Evolutionary conservation across 2,797 vertebrate genomes (phyloP).

Genomic region (Pangasius sanitwongsei): DNA sequence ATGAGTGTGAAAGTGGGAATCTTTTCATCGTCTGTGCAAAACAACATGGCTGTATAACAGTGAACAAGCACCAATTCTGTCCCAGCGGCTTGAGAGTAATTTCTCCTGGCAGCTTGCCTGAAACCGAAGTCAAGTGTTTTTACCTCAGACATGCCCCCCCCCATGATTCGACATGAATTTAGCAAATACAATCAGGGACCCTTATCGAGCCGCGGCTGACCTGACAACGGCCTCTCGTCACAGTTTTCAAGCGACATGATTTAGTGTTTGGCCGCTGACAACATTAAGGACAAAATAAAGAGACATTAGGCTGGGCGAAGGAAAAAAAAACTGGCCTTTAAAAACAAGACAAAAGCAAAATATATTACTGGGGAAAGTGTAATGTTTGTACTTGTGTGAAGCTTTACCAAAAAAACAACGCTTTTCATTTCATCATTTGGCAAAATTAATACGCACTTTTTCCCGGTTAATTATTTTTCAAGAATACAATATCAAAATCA

Average conservation of each 20-base stretch:
- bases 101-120: slow-evolving; percentile 12
- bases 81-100: slow-evolving; percentile 13
- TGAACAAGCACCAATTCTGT: not conserved
- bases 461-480: not conserved
- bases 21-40: not conserved
- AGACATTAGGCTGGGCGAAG: not conserved
- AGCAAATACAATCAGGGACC: slow-evolving; percentile 36
- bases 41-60: not conserved
- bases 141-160: not conserved
- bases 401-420: not conserved
- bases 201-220: slow-evolving; percentile 13
- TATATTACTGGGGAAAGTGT: not conserved
- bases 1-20: not conserved
- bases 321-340: not conserved
- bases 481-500: not conserved
- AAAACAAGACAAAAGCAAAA: not conserved
- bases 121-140: slow-evolving; percentile 1
- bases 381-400: not conserved
- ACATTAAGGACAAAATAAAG: not conserved
- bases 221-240: not conserved
- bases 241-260: not conserved
- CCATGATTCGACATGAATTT: slow-evolving; percentile 23
- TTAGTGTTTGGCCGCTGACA: not conserved
- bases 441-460: not conserved
- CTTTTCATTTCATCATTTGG: not conserved